These are phyloP conservation scores for Ochotona curzoniae DNA, from an alignment of 2,113 vertebrate species.

Conservation along the genomic window DNA sequence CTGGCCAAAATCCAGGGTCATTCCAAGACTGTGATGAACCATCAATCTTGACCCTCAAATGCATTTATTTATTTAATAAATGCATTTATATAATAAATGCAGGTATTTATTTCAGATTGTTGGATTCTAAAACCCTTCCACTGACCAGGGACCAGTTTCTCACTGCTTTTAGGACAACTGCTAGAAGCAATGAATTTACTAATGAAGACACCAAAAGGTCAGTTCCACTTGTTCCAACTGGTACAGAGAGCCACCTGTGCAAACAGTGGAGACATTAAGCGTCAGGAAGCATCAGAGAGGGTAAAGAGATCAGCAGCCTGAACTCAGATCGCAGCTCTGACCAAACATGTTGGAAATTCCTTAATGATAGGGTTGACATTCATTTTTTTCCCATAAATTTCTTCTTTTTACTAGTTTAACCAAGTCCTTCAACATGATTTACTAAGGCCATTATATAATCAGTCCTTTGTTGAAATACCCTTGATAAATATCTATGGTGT, in stretches of 20 bases:
- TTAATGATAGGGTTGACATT: neutral
- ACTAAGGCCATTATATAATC: neutral
- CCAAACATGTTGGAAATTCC: neutral
- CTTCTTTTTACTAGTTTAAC: neutral
- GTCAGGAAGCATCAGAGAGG: neutral
- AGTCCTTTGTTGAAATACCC: neutral
- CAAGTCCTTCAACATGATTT: neutral
- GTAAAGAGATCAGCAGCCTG: fast-evolving
- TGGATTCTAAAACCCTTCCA: neutral
- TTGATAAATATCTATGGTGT: neutral
- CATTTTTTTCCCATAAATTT: neutral
- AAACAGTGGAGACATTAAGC: too few species aligned
- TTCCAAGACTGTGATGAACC: neutral
- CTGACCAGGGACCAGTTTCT: neutral
- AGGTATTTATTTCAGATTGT: neutral
- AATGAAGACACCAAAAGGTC: neutral
- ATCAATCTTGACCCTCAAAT: neutral
- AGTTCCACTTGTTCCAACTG: neutral
- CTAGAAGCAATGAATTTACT: neutral
- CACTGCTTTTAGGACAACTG: neutral
- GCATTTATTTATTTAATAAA: too few species aligned
- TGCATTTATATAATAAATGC: too few species aligned
- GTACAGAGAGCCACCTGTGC: neutral
- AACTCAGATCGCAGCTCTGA: neutral
- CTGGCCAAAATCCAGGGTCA: neutral